phyloP scores from a whole-genome alignment of 30 jellyfish, hydroid and myxozoan genomes.

The Phacellophora camtschatica region DNA sequence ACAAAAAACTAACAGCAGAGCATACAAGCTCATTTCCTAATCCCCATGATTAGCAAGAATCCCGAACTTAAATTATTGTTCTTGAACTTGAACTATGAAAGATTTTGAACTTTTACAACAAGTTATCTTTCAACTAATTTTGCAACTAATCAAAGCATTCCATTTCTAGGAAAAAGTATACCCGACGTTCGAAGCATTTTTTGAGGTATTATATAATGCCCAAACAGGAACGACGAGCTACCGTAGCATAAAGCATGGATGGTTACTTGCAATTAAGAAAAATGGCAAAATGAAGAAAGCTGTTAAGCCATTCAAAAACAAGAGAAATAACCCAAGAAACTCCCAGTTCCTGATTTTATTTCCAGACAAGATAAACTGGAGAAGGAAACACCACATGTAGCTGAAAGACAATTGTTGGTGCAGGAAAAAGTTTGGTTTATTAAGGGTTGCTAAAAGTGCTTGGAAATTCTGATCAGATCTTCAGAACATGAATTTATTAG shows the following conservation, averaged over 20 bases:
- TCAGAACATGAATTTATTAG: no score
- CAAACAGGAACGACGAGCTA: not conserved
- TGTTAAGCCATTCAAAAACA: not conserved
- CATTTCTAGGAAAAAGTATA: not conserved
- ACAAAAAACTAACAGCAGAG: no score
- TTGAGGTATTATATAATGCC: not conserved
- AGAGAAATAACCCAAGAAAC: not conserved
- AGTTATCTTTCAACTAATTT: no score
- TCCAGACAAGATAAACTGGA: not conserved
- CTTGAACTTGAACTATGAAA: no score
- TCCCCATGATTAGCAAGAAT: no score
- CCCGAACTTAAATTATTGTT: no score
- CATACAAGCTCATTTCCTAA: no score
- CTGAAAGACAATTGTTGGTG: no score
- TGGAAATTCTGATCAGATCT: no score
- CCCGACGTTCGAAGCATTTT: constrained; percentile 22
- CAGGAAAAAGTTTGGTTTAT: no score
- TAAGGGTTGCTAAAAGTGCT: no score
- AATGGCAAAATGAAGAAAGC: constrained; percentile 42
- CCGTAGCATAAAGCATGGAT: constrained; percentile 32
- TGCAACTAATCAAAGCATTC: not conserved
- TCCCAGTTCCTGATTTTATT: constrained; percentile 24
- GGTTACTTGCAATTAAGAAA: constrained; percentile 35
- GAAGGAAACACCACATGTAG: not conserved
- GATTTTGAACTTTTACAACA: no score